Percentiles rank a stretch among this genome's conserved stretches.
Evolutionary conservation across 1,140 invertebrate species (phyloP).

Genomic region (Helicoverpa zea): DNA sequence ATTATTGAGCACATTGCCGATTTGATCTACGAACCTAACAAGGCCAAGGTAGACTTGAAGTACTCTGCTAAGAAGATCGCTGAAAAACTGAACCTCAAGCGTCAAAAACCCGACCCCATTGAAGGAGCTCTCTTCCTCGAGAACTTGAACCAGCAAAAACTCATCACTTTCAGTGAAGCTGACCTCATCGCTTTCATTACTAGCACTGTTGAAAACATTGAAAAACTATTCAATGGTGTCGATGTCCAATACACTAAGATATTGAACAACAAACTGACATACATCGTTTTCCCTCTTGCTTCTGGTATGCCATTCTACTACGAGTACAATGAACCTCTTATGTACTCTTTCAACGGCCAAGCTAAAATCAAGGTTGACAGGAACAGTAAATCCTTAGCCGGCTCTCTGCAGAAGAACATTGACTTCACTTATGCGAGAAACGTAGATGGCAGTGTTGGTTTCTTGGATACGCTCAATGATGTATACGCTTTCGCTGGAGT

Average conservation of each 20-base stretch:
- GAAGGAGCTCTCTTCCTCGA: conserved; percentile 87
- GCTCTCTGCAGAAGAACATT: conserved; percentile 78
- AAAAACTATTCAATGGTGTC: conserved; percentile 71
- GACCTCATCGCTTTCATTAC: conserved; percentile 83
- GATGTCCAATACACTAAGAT: conserved; percentile 87
- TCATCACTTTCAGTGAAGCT: conserved; percentile 87
- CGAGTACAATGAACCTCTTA: conserved; percentile 86
- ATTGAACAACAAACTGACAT: conserved; percentile 83
- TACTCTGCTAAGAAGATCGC: conserved; percentile 85
- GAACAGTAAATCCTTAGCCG: conserved; percentile 8
- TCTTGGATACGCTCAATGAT: conserved; percentile 88
- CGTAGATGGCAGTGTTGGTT: conserved; percentile 88
- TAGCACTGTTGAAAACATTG: conserved; percentile 67
- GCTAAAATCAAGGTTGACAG: conserved; percentile 11
- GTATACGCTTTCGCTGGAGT: conserved; percentile 88
- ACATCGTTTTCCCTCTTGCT: conserved; percentile 89
- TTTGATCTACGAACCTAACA: conserved; percentile 56
- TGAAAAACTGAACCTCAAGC: conserved; percentile 87
- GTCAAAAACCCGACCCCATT: conserved; percentile 84
- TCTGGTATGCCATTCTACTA: conserved; percentile 90
- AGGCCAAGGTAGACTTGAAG: conserved; percentile 65
- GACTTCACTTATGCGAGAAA: conserved; percentile 84
- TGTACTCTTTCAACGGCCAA: conserved; percentile 80
- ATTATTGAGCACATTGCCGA: conserved; percentile 78
- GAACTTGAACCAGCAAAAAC: conserved; percentile 77